Base-by-base conservation (phyloP, 1,140 invertebrate genomes). In the Brachionus rubens region DNA sequence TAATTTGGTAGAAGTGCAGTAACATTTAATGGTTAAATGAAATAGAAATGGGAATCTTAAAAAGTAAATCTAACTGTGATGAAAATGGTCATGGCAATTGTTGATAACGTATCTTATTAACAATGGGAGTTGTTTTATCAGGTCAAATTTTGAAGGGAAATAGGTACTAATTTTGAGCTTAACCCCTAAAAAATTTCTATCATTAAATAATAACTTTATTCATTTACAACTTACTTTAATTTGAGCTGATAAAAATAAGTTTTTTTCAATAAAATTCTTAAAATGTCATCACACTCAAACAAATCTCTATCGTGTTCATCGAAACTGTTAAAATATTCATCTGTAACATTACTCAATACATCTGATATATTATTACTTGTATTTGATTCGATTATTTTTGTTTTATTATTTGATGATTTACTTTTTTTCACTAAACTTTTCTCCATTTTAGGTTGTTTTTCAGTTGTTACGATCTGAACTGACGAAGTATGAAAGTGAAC, bases 221-320 rank as follows among this genome's bases (percentile, higher is more conserved):
- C n/a, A n/a, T n/a, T n/a, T n/a, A n/a, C n/a, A 26, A 24, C 10
- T 43, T 65, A 41, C 40, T 65, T 65, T 26, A 65, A 43, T 21
- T 65, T 65, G 1, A 65, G 12, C 16, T 65, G 59, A 43, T 65
- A 65, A 26, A 65, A 65, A 43, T 65, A 65, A 5, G 59, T 43
- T 65, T 65, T 65, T 65, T 65, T 41, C 6, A 65, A 21, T 41
- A 65, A 65, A 65, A 65, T 65, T 65, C 40, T 65, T 46, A 65
- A 41, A 14, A 65, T 65, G 41, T 65, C 59, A 28, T 65, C 59
- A 1, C 36, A 43, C 16, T 65, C 59, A 14, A 65, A 43, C 1
- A 65, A 19, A 41, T 43, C 24, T 65, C 43, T 43, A 26, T 65
- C 59, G 24, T 65, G 14, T 5, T 65, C 59, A 24, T 65, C 36